Base-by-base conservation (phyloP, 1,140 invertebrate species). In the Steinernema feltiae region DNA sequence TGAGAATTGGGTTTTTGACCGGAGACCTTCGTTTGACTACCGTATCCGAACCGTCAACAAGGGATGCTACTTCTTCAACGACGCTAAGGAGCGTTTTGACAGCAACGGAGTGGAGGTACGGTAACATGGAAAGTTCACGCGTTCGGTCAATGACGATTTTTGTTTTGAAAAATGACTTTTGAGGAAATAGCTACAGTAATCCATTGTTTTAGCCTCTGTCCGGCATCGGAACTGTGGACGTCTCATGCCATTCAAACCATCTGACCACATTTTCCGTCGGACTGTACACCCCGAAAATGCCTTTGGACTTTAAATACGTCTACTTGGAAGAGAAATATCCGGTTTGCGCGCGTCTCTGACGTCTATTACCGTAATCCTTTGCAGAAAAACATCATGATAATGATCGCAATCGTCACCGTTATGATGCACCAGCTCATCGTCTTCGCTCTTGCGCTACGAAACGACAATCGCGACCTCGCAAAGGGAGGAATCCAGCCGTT, bases 401-500 rank as follows among this genome's bases (percentile, higher is more conserved):
- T 63, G 7, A 27, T 27, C 12, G 53, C 53, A 15, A 27, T 63
- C 7, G 15, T 7, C 53, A 63, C 3, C 53, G 12, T 63, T 27
- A 21, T 3, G 12, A 63, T 63, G 7, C 24, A 63, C 24, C 35
- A 41, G 24, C 24, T 63, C 24, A 12, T 63, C 12, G 53, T 27
- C 12, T 63, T n/a, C 53, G 3, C 24, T 7, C 24, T 63, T 3
- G 53, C 53, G 2, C 12, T 71, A 31, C 35, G 30, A 31, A 12
- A 41, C 30, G 30, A 71, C n/a, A 31, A 31, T n/a, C 2, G 30
- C 7, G 48, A 48, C 18, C 1, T 70, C 17, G 2, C 17, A 3
- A n/a, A 32, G 18, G 78, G 76, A 63, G 48, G 70, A 48, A 32
- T 79, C 18, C 24, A 87, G 7, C 88, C 89, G 12, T 73, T 90